phyloP scores from a whole-genome alignment of 2,888 invertebrate species.

The Hoplodrina ambigua region DNA sequence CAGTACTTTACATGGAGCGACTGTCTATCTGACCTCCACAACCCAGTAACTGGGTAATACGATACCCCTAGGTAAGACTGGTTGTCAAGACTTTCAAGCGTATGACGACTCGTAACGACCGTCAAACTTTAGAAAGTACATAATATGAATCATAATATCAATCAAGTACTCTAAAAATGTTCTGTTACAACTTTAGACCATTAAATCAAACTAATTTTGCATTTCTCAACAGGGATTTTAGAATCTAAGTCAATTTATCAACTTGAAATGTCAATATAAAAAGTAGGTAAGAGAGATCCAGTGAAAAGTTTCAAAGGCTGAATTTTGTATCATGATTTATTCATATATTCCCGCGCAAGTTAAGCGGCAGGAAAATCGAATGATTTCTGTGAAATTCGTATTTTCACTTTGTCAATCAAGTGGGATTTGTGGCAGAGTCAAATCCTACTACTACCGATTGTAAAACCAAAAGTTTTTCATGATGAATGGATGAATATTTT shows the following conservation, averaged over 20 bases:
- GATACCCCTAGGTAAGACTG: too few relatives aligned
- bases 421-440: not conserved
- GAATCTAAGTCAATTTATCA: not conserved
- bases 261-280: not conserved
- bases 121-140: too few relatives aligned
- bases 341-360: conserved; percentile 6
- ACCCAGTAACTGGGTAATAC: too few relatives aligned
- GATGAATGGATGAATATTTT: too few relatives aligned
- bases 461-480: too few relatives aligned
- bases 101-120: too few relatives aligned
- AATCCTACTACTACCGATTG: not conserved
- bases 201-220: not conserved
- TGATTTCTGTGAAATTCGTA: not conserved
- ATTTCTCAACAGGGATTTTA: not conserved
- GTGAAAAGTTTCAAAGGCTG: conserved; percentile 4
- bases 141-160: too few relatives aligned
- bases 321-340: conserved; percentile 25
- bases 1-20: too few relatives aligned
- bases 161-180: too few relatives aligned
- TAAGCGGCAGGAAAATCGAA: conserved; percentile 8
- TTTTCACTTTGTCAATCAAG: conserved; percentile 1
- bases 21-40: too few relatives aligned
- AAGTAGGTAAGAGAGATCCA: not conserved
- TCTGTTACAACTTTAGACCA: not conserved
- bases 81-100: too few relatives aligned